Evolutionary conservation across 2,113 vertebrate genomes (phyloP), one percentile per base, ranked within the genome.

Genomic region (Tupaia chinensis): DNA sequence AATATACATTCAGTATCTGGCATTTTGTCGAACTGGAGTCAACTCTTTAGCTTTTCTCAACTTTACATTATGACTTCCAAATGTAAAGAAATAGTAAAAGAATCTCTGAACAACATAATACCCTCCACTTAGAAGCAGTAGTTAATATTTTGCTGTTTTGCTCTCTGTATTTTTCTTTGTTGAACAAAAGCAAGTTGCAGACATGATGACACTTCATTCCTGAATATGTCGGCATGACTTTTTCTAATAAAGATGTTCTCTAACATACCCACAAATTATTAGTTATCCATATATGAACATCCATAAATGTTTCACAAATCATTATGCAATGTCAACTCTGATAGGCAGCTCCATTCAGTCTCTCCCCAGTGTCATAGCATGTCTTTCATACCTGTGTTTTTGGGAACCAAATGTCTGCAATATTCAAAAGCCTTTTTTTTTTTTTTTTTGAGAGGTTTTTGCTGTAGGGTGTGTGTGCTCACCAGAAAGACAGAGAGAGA

Each of bases 181-280:
- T 65, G 44, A 95, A 77, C 85, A 85, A 89, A 92, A 92, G 86
- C 20, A 91, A 63, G 66, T 53, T 84, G 87, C 34, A 84, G 58
- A 74, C 17, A 63, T 73, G 16, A 29, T 17, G 13, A 58, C 29
- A 77, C 12, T 25, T 87, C 17, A 56, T 13, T 56, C 34, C 2
- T 34, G 88, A 86, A 94, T 66, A 78, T n/a, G 44, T 61, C 29
- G 77, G 27, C 29, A 81, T 1, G 11, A 68, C 66, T 73, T 72
- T 95, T 34, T 68, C 60, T 63, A 85, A 86, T 17, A 85, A 89
- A 68, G 22, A 86, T 34, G 58, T 68, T 66, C n/a, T 58, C 19
- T 17, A 87, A 88, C 66, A 85, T 56, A 88, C 68, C 0, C 58
- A 6, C 61, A 79, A 23, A 87, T 65, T 69, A 92, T 87, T 82